These are phyloP conservation scores for Arge pagana DNA, from an alignment of 2,888 invertebrate species.

Conservation along the genomic window DNA sequence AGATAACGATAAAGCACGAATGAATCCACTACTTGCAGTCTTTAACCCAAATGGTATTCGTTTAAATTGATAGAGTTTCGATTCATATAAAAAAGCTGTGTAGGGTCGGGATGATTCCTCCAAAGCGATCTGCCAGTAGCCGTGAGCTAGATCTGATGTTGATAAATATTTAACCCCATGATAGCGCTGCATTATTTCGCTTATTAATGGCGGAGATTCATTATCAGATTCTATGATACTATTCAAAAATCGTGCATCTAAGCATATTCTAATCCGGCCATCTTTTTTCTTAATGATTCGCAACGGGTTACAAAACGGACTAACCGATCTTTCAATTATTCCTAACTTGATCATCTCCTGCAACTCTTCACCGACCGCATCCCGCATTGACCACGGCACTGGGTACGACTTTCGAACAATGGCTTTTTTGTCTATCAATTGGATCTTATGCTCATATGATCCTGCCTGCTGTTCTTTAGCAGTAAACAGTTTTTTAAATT, in stretches of 20 bases:
- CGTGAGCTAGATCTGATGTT: slow-evolving; percentile 32
- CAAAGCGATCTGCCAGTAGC: slow-evolving; percentile 37
- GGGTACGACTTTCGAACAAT: slow-evolving; percentile 38
- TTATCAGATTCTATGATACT: slow-evolving; percentile 39
- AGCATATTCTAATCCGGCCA: slow-evolving; percentile 39
- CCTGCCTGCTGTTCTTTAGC: no score
- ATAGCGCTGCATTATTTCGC: slow-evolving; percentile 31
- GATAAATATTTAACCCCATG: slow-evolving; percentile 28
- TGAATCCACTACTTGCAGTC: slow-evolving; percentile 29
- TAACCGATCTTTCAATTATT: slow-evolving; percentile 38
- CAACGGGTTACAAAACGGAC: slow-evolving; percentile 43
- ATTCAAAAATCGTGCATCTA: slow-evolving; percentile 45
- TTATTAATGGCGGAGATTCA: slow-evolving; percentile 33
- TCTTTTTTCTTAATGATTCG: slow-evolving; percentile 42
- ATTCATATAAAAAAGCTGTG: slow-evolving; percentile 30
- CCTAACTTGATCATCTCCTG: slow-evolving; percentile 37
- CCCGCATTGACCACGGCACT: slow-evolving; percentile 36
- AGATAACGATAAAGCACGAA: slow-evolving; percentile 23
- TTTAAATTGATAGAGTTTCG: slow-evolving; percentile 29
- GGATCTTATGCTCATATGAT: slow-evolving; percentile 37
- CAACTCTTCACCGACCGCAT: slow-evolving; percentile 34
- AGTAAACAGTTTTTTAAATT: slow-evolving; percentile 29
- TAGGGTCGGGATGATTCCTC: slow-evolving; percentile 26
- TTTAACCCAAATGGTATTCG: slow-evolving; percentile 37
- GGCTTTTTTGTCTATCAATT: slow-evolving; percentile 30